These are phyloP conservation scores for Axea sp. DNA, from an alignment of 2,888 invertebrate genomes.

Conservation along the genomic window DNA sequence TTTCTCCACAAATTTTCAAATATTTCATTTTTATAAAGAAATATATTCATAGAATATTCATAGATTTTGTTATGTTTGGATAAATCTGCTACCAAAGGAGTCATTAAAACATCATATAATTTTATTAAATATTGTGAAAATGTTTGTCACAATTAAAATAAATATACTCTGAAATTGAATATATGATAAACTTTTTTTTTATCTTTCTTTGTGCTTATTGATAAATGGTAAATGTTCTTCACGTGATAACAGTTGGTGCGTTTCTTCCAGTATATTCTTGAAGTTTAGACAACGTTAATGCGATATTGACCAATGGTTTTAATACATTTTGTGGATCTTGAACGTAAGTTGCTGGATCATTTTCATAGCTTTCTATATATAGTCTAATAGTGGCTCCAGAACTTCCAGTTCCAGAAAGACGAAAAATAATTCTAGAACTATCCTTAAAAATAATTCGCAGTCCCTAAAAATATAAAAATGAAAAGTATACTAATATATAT, in stretches of 20 bases:
- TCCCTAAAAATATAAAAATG: constrained; percentile 83
- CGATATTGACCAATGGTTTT: constrained; percentile 93
- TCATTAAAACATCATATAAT: no score
- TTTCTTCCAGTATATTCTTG: constrained; percentile 92
- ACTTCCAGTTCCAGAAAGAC: constrained; percentile 98
- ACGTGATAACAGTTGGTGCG: constrained; percentile 98
- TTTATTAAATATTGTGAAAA: no score
- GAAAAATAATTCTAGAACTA: constrained; percentile 94
- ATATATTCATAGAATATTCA: no score
- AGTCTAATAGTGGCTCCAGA: constrained; percentile 98
- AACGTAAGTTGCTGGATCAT: constrained; percentile 78
- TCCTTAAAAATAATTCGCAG: constrained; percentile 95
- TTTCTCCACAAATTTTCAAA: no score
- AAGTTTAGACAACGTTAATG: constrained; percentile 90
- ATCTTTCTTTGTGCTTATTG: no score
- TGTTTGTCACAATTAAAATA: no score
- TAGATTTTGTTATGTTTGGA: no score
- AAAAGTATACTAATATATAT: not conserved
- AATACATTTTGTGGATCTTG: constrained; percentile 83
- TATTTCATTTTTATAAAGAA: no score
- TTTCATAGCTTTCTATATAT: constrained; percentile 97
- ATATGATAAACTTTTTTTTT: no score
- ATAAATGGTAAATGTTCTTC: no score
- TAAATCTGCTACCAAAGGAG: no score
- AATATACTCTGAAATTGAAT: no score